These are phyloP conservation scores for Lepidocyrtoides sp. DNA, from an alignment of 2,888 invertebrate species.

Conservation along the genomic window DNA sequence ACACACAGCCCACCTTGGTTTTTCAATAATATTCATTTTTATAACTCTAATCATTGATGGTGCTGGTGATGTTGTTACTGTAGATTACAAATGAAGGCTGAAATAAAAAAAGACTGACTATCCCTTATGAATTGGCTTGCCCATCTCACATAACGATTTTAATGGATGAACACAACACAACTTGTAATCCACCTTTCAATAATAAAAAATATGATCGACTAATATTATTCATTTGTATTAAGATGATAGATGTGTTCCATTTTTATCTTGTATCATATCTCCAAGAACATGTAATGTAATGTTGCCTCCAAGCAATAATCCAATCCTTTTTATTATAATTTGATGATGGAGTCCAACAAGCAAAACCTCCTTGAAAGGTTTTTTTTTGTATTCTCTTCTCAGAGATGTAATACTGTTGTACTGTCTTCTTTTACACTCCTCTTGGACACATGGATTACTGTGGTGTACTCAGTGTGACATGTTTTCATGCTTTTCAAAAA, in stretches of 20 bases:
- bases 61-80: constrained; percentile 34
- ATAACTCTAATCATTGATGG: constrained; percentile 41
- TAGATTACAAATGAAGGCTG: constrained; percentile 21
- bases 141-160: constrained; percentile 66
- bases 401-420: neutral
- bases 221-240: constrained; percentile 72
- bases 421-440: constrained; percentile 29
- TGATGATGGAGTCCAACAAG: constrained; percentile 40
- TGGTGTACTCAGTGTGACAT: constrained; percentile 30
- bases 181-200: constrained; percentile 75
- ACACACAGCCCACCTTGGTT: constrained; percentile 68
- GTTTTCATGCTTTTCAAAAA: neutral
- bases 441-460: constrained; percentile 40
- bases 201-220: constrained; percentile 61
- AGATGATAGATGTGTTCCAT: constrained; percentile 66
- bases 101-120: constrained; percentile 37
- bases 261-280: constrained; percentile 66
- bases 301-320: constrained; percentile 67
- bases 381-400: constrained; percentile 32
- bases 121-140: constrained; percentile 64
- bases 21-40: constrained; percentile 15
- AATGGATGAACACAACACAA: constrained; percentile 64
- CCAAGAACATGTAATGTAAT: constrained; percentile 55
- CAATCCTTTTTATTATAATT: constrained; percentile 66
- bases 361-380: constrained; percentile 54